Evolutionary conservation across 2,888 invertebrate genomes (phyloP).

Genomic region (Laothoe populi): DNA sequence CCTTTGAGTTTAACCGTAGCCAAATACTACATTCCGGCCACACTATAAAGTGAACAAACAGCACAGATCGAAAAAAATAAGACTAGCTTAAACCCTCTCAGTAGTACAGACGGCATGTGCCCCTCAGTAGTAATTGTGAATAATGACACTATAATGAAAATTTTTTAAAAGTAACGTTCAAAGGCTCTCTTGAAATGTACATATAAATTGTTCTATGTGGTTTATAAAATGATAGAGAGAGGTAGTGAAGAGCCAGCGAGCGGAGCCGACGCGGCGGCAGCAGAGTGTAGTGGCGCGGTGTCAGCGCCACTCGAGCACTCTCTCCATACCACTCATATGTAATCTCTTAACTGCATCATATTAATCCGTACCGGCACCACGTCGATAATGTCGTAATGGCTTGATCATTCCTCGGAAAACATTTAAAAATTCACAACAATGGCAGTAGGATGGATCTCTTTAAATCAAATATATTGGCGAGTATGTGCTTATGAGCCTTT

Average conservation of each 20-base stretch:
- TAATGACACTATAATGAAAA: too few relatives aligned
- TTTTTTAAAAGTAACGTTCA: too few relatives aligned
- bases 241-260: conserved; percentile 34
- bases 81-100: too few relatives aligned
- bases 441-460: too few relatives aligned
- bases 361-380: neutral
- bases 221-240: conserved; percentile 15
- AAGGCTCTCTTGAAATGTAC: neutral
- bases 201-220: neutral
- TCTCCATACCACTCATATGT: conserved; percentile 48
- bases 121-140: too few relatives aligned
- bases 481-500: too few relatives aligned
- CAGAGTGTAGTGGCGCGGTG: conserved; percentile 43
- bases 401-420: neutral
- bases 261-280: conserved; percentile 27
- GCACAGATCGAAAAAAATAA: too few relatives aligned
- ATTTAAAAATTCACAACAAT: neutral
- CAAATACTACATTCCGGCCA: too few relatives aligned
- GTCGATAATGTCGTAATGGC: conserved; percentile 1
- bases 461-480: too few relatives aligned
- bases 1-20: too few relatives aligned
- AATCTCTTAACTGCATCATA: conserved; percentile 43
- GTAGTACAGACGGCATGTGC: too few relatives aligned
- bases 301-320: conserved; percentile 39
- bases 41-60: too few relatives aligned